Base-by-base conservation (phyloP, 2,113 vertebrate species). In the Prionailurus viverrinus region DNA sequence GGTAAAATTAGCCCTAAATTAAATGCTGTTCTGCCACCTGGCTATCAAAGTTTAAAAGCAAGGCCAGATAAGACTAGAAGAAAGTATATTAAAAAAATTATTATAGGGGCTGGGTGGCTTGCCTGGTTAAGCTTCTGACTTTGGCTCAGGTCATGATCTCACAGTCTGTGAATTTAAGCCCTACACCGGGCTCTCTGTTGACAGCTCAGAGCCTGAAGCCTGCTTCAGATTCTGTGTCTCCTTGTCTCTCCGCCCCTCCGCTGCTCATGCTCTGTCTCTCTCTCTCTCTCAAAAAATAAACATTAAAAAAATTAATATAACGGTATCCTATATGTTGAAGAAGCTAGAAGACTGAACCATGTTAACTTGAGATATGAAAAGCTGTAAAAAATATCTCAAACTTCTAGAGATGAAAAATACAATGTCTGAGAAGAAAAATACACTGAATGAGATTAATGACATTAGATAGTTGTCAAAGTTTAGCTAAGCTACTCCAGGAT, bases 31-130 rank as follows among this genome's bases (percentile, higher is more conserved):
- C 36, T 89, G 41, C 12, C 15, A 79, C 29, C 58, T 80, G 18
- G 69, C 63, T 61, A 79, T 91, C 51, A 63, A 88, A 91, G 27
- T 13, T 95, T 96, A 91, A 94, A 79, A 79, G 78, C 33, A 76
- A 82, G 83, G 81, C 4, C 29, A 95, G 27, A 69, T 29, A 90
- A 16, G 25, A 68, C 31, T 61, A 29, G 9, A 63, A 68, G 48
- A 65, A 73, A 86, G 82, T 15, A 71, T 13, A 65, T 11, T 27
- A 69, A 76, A 80, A 51, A 6, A 66, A 58, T 84, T 90, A 95
- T 65, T 33, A 53, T 61, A 61, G 21, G 21, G 58, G 58, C 58
- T 61, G 58, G 58, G 58, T 23, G 21, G 58, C 58, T 61, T 21
- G 23, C 21, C 23, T 7, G 8, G 58, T 25, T 61, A 61, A 61